Evolutionary conservation across 1,140 invertebrate genomes (phyloP).

Genomic region (Eupristina koningsbergeri): DNA sequence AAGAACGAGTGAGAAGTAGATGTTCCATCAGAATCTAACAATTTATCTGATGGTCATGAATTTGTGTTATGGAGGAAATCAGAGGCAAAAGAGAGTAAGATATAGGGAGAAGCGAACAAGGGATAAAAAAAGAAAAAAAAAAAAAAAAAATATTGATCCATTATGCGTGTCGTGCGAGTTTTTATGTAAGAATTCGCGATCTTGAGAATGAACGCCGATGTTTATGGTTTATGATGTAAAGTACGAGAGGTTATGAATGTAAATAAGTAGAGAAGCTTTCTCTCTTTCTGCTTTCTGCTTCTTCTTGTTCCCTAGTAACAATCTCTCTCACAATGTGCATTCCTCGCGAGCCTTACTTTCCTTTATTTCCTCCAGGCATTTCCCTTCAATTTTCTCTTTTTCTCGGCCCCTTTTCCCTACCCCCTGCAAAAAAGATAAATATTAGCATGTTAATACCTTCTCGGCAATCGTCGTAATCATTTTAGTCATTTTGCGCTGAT

Average conservation of each 20-base stretch:
- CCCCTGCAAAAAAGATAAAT: not conserved
- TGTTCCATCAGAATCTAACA: constrained; percentile 1
- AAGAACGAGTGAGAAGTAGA: not conserved
- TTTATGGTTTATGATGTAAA: not conserved
- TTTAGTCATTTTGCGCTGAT: not conserved
- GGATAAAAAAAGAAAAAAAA: not conserved
- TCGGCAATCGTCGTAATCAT: not conserved
- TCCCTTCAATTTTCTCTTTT: not conserved
- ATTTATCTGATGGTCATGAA: not conserved
- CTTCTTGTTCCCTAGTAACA: too few species aligned
- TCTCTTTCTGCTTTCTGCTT: not conserved
- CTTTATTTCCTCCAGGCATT: not conserved
- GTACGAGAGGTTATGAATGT: constrained; percentile 29
- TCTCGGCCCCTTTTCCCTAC: not conserved
- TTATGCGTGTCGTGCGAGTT: constrained; percentile 32
- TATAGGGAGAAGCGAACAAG: too few species aligned
- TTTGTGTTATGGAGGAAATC: not conserved
- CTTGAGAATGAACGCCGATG: not conserved
- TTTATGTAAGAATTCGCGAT: constrained; percentile 12
- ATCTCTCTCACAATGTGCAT: constrained; percentile 18
- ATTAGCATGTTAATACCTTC: constrained; percentile 3
- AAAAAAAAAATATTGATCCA: not conserved
- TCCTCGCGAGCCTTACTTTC: not conserved
- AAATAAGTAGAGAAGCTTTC: not conserved
- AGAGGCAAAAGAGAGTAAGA: not conserved